phyloP scores from a whole-genome alignment of 2,113 vertebrate species.

The Toxostoma redivivum region DNA sequence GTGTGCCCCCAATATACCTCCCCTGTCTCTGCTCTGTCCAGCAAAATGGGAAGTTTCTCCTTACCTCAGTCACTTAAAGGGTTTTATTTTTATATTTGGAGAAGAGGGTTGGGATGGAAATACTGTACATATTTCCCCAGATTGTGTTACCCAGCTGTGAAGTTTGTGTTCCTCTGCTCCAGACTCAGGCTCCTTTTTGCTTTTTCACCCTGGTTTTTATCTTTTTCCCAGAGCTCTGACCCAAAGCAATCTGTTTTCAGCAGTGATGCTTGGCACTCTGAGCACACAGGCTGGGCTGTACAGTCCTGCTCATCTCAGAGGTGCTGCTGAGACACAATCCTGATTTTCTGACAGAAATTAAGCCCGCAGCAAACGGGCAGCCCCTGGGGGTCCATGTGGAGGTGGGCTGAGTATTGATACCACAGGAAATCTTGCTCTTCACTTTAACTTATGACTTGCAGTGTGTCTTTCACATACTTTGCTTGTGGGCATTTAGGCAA shows the following conservation, averaged over 20 bases:
- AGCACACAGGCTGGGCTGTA: background rate
- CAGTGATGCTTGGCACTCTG: background rate
- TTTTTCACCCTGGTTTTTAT: background rate
- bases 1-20: background rate
- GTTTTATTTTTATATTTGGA: background rate
- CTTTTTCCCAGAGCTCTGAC: background rate
- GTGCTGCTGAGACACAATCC: background rate
- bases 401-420: background rate
- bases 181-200: background rate
- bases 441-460: background rate
- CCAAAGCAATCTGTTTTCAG: background rate
- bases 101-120: background rate
- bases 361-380: background rate
- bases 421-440: background rate
- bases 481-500: background rate
- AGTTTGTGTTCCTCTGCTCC: background rate
- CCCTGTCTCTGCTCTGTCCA: background rate
- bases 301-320: background rate
- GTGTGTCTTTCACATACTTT: background rate
- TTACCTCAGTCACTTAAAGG: background rate
- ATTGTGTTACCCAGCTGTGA: background rate
- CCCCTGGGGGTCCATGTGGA: background rate
- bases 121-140: background rate
- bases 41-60: background rate
- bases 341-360: background rate